phyloP scores from a whole-genome alignment of 1,140 invertebrate species.

The Stegodyphus mimosarum region DNA sequence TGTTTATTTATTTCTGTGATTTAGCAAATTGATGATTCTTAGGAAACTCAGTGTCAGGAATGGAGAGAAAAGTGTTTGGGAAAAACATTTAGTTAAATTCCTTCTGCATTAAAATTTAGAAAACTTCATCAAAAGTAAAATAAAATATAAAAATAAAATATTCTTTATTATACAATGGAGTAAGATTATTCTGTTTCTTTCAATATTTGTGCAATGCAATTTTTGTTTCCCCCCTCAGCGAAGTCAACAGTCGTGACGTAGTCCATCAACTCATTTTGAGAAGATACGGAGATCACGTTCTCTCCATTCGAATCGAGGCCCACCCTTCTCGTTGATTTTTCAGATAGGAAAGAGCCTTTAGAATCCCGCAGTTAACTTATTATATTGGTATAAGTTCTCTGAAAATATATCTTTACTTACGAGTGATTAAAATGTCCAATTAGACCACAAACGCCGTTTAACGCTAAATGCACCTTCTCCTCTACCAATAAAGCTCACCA shows the following conservation, averaged over 20 bases:
- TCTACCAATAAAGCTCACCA: too few species aligned
- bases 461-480: constrained; percentile 33
- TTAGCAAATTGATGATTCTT: too few species aligned
- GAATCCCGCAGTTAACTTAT: constrained; percentile 41
- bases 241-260: constrained; percentile 34
- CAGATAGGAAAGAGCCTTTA: constrained; percentile 40
- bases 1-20: too few species aligned
- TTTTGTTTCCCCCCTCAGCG: not conserved
- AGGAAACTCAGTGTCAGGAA: too few species aligned
- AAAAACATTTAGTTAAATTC: too few species aligned
- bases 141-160: too few species aligned
- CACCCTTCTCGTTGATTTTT: constrained; percentile 43
- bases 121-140: too few species aligned
- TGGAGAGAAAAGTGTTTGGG: too few species aligned
- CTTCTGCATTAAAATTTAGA: too few species aligned
- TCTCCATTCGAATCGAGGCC: constrained; percentile 51
- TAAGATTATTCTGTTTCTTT: not conserved
- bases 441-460: constrained; percentile 34
- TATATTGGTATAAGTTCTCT: constrained; percentile 41
- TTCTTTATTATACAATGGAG: too few species aligned
- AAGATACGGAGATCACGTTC: constrained; percentile 56
- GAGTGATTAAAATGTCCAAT: constrained; percentile 9
- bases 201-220: not conserved
- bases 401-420: not conserved
- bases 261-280: constrained; percentile 56